Evolutionary conservation across 2,797 vertebrate genomes (phyloP).

Genomic region (Dallia pectoralis): DNA sequence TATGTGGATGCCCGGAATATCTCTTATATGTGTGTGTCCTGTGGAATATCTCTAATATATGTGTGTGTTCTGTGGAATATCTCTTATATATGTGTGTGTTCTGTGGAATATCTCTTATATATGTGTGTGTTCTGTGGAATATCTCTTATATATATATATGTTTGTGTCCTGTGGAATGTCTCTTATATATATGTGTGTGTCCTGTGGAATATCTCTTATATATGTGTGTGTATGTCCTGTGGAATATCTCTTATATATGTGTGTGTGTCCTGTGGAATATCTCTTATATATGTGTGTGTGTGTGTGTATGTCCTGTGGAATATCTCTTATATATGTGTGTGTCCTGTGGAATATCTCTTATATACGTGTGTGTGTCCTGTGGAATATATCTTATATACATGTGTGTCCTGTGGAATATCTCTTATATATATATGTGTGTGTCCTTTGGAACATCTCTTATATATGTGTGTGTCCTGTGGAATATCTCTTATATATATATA

Average conservation of each 20-base stretch:
- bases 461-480: neutral
- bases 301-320: conserved; percentile 14
- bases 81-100: conserved; percentile 16
- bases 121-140: conserved; percentile 15
- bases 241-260: too few relatives aligned
- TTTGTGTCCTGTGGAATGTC: too few relatives aligned
- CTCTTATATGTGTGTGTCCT: neutral
- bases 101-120: too few relatives aligned
- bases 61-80: too few relatives aligned
- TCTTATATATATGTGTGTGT: too few relatives aligned
- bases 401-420: neutral
- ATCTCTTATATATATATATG: too few relatives aligned
- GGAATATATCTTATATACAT: neutral
- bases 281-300: too few relatives aligned
- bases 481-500: neutral
- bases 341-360: neutral
- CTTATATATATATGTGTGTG: neutral
- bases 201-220: too few relatives aligned
- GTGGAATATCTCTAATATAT: too few relatives aligned
- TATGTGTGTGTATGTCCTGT: conserved; percentile 16
- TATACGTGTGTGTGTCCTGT: neutral
- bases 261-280: conserved; percentile 16
- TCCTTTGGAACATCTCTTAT: too few relatives aligned
- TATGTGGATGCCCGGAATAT: neutral
- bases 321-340: neutral